A percentile compares a stretch with the other conserved stretches of the same genome.
These are phyloP conservation scores for Thymelicus sylvestris DNA, from an alignment of 2,888 invertebrate genomes.

Conservation along the genomic window DNA sequence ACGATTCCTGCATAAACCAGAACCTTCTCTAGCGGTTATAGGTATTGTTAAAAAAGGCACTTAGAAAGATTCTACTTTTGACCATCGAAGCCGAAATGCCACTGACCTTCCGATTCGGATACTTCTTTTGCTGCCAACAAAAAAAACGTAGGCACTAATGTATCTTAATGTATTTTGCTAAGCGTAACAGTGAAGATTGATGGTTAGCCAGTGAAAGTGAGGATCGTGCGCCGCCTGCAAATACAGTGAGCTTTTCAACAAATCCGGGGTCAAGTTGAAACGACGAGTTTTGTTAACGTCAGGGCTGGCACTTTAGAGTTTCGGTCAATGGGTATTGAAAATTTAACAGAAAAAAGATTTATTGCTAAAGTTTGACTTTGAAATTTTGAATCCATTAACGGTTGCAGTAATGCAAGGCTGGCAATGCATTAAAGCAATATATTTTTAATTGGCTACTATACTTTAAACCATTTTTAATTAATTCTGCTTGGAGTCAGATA, in stretches of 20 bases:
- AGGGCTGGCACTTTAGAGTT: slow-evolving; percentile 21
- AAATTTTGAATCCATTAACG: no score
- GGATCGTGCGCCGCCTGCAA: slow-evolving; percentile 62
- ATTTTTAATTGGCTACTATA: no score
- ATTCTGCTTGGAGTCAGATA: no score
- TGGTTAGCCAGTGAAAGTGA: slow-evolving; percentile 70
- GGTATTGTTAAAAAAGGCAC: no score
- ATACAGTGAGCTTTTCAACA: slow-evolving; percentile 52
- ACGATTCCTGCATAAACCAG: no score
- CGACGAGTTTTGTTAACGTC: slow-evolving; percentile 30
- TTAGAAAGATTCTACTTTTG: no score
- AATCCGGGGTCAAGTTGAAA: slow-evolving; percentile 51
- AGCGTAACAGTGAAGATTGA: slow-evolving; percentile 66
- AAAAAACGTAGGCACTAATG: slow-evolving; percentile 50
- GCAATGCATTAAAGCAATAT: no score
- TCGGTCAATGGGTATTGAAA: background rate
- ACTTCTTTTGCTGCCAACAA: slow-evolving; percentile 45
- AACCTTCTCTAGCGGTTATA: no score
- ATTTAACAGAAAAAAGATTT: background rate
- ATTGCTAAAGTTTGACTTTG: background rate
- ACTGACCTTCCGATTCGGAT: slow-evolving; percentile 41
- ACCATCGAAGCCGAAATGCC: slow-evolving; percentile 20
- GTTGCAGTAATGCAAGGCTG: no score
- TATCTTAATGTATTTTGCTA: slow-evolving; percentile 57
- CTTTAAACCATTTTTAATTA: no score